Percentiles rank a stretch among this genome's conserved stretches.
phyloP scores from a whole-genome alignment of 2,113 vertebrate genomes.

The Megaleporinus macrocephalus region DNA sequence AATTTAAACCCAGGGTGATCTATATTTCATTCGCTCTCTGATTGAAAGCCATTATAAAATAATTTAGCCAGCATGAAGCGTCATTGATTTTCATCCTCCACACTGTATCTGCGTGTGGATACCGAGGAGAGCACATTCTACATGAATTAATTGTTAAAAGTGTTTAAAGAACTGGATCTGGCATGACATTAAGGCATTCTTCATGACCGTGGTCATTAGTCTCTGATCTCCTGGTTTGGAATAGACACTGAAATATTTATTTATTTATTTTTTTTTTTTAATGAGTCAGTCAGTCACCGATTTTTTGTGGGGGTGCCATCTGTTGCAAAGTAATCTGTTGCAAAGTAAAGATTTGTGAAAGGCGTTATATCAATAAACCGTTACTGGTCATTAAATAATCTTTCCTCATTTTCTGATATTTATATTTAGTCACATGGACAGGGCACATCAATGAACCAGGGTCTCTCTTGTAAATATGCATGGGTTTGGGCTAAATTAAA shows the following conservation, averaged over 20 bases:
- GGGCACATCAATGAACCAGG: too few relatives aligned
- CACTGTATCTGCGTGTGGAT: conserved; percentile 4
- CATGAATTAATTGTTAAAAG: conserved; percentile 13
- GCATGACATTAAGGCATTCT: not conserved
- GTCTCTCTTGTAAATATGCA: too few relatives aligned
- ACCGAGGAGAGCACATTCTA: not conserved
- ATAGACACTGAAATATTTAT: not conserved
- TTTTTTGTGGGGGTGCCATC: not conserved
- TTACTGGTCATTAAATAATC: not conserved
- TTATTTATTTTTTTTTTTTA: not conserved
- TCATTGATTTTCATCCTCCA: conserved; percentile 42
- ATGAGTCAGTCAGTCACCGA: conserved; percentile 22
- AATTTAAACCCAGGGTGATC: conserved; percentile 51
- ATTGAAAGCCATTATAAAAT: conserved; percentile 42
- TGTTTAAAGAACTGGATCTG: not conserved
- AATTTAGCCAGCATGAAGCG: conserved; percentile 26
- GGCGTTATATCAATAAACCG: not conserved
- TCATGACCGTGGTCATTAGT: not conserved
- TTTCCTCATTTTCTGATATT: too few relatives aligned
- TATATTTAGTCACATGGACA: too few relatives aligned
- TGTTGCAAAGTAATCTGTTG: not conserved
- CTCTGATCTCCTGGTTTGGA: not conserved
- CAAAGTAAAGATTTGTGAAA: not conserved
- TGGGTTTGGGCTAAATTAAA: too few relatives aligned
- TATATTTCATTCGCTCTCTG: conserved; percentile 52